These are phyloP conservation scores for Steatocranus sp. DNA, from an alignment of 2,797 vertebrate species.

Conservation along the genomic window DNA sequence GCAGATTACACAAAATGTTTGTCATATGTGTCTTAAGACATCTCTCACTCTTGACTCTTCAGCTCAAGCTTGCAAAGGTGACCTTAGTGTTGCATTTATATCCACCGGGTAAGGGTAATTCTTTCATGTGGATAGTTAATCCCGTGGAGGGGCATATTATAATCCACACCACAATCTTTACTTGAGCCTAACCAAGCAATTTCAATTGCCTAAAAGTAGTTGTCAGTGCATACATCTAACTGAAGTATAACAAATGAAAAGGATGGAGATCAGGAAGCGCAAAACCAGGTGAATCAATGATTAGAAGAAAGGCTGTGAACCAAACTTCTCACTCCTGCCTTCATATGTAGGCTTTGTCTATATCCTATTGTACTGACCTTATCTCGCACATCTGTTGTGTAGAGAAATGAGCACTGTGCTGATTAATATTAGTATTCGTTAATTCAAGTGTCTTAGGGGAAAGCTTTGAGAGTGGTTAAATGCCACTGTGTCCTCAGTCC, in stretches of 20 bases:
- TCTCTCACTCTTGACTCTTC: neutral
- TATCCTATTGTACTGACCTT: neutral
- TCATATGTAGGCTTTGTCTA: neutral
- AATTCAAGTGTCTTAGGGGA: neutral
- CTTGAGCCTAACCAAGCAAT: neutral
- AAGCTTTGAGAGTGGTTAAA: neutral
- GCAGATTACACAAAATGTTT: neutral
- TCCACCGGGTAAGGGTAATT: neutral
- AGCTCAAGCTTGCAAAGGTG: neutral
- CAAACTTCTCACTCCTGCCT: neutral
- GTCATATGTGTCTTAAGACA: neutral
- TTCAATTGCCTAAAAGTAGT: neutral
- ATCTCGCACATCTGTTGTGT: neutral
- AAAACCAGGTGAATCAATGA: neutral
- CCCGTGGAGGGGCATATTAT: neutral
- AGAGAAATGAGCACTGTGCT: neutral
- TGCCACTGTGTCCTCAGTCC: neutral
- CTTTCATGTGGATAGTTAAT: neutral
- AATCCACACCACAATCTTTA: neutral
- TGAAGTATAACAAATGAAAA: neutral
- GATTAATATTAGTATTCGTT: neutral
- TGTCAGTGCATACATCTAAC: neutral
- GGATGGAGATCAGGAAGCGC: neutral
- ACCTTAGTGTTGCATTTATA: neutral
- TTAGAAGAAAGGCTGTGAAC: neutral